Conservation (phyloP, 2,113 vertebrate genomes). For the Edolisoma coerulescens region DNA sequence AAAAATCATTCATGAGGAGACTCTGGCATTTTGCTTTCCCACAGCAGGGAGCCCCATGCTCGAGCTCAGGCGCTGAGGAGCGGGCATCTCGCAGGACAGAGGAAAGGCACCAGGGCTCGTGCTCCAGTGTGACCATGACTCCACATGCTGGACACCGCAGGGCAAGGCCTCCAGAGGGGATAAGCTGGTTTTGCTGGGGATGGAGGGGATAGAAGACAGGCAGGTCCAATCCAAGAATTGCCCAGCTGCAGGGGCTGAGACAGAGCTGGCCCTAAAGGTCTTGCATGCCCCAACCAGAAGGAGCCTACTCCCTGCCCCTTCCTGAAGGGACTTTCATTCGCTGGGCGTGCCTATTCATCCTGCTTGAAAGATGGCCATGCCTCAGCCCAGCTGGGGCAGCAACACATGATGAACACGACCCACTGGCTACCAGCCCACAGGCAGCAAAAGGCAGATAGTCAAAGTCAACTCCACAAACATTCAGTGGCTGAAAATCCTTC, state of each 20-base stretch:
- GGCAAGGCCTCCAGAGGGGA: background rate
- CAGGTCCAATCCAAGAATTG: background rate
- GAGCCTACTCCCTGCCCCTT: background rate
- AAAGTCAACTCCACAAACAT: background rate
- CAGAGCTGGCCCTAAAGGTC: background rate
- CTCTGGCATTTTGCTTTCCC: background rate
- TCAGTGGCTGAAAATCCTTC: background rate
- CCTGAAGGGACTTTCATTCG: background rate
- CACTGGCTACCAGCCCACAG: background rate
- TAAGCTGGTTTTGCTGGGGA: background rate
- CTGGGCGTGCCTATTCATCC: background rate
- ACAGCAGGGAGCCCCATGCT: background rate
- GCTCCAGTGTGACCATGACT: background rate
- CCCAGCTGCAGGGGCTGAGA: background rate
- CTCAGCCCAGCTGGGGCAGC: background rate
- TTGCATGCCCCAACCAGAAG: accelerated
- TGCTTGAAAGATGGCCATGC: background rate
- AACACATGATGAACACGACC: background rate
- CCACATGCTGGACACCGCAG: background rate
- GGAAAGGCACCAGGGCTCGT: background rate
- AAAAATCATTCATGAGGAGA: background rate
- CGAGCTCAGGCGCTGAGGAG: accelerated
- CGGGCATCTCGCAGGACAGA: accelerated
- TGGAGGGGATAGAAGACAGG: background rate
- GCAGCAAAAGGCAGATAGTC: background rate